Conservation (phyloP, 2,888 invertebrate genomes). For the Orchestes rusci region DNA sequence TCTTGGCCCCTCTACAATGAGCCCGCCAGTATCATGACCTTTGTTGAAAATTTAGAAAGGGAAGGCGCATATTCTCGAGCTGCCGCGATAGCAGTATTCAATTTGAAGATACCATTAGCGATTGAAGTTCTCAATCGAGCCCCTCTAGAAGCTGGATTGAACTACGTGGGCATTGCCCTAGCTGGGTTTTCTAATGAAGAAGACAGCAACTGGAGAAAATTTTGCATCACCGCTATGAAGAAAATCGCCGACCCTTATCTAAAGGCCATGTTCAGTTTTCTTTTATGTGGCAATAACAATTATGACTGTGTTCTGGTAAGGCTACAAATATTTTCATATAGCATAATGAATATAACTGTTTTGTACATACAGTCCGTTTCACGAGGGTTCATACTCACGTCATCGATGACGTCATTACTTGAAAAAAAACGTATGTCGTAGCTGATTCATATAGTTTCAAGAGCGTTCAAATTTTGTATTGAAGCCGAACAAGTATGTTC, state of each 20-base stretch:
- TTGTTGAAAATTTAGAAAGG: constrained; percentile 63
- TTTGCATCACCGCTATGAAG: constrained; percentile 63
- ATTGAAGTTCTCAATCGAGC: constrained; percentile 80
- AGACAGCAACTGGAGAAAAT: constrained; percentile 70
- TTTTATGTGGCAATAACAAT: constrained; percentile 64
- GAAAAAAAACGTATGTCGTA: too few relatives aligned
- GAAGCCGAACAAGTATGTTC: too few relatives aligned
- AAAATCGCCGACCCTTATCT: constrained; percentile 86
- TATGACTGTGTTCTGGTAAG: constrained; percentile 71
- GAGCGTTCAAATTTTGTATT: too few relatives aligned
- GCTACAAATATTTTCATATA: too few relatives aligned
- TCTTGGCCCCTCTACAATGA: constrained; percentile 85
- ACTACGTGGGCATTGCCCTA: constrained; percentile 70
- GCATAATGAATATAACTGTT: too few relatives aligned
- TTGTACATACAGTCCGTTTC: too few relatives aligned
- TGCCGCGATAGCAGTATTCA: constrained; percentile 87
- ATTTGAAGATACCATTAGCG: constrained; percentile 74
- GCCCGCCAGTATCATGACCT: constrained; percentile 47
- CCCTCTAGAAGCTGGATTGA: constrained; percentile 43
- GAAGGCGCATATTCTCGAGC: constrained; percentile 73
- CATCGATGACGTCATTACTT: too few relatives aligned
- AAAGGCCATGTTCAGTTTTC: constrained; percentile 83
- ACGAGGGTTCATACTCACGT: too few relatives aligned
- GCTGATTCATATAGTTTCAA: too few relatives aligned
- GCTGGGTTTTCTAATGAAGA: constrained; percentile 83